These are phyloP conservation scores for Phenganax subtilis DNA, from an alignment of 92 coral and sea anemone species.

Conservation along the genomic window DNA sequence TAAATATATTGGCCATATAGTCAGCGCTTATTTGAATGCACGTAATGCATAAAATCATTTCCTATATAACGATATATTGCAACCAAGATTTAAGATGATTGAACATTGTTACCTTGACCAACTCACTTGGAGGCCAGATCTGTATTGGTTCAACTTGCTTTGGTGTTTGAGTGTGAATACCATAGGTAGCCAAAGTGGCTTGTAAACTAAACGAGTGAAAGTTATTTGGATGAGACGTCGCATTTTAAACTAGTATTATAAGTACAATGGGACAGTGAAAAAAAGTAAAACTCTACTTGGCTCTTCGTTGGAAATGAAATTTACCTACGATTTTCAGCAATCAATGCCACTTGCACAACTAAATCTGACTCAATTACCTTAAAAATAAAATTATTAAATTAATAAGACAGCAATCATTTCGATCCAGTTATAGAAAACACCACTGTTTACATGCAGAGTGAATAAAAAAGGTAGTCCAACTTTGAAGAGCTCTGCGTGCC, in stretches of 20 bases:
- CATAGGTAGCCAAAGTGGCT: constrained; percentile 90
- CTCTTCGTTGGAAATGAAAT: neutral
- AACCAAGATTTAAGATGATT: neutral
- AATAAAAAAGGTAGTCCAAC: too few relatives aligned
- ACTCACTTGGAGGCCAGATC: constrained; percentile 91
- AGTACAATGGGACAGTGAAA: neutral
- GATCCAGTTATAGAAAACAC: too few relatives aligned
- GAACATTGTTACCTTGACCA: constrained; percentile 59
- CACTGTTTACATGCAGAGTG: too few relatives aligned
- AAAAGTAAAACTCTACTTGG: neutral
- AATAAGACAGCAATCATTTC: too few relatives aligned
- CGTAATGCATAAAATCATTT: too few relatives aligned
- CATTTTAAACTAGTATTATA: neutral
- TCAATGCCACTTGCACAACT: constrained; percentile 91
- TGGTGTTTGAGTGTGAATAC: constrained; percentile 94
- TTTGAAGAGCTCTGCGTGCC: too few relatives aligned
- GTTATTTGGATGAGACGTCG: neutral
- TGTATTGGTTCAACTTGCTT: constrained; percentile 93
- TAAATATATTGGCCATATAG: too few relatives aligned
- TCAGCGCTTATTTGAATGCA: too few relatives aligned
- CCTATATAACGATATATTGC: too few relatives aligned
- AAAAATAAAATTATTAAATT: neutral
- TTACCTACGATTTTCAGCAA: constrained; percentile 89
- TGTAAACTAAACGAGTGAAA: constrained; percentile 57
- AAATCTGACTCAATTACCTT: constrained; percentile 84